phyloP scores from a whole-genome alignment of 1,140 invertebrate genomes.

The Psilanteris sp. region DNA sequence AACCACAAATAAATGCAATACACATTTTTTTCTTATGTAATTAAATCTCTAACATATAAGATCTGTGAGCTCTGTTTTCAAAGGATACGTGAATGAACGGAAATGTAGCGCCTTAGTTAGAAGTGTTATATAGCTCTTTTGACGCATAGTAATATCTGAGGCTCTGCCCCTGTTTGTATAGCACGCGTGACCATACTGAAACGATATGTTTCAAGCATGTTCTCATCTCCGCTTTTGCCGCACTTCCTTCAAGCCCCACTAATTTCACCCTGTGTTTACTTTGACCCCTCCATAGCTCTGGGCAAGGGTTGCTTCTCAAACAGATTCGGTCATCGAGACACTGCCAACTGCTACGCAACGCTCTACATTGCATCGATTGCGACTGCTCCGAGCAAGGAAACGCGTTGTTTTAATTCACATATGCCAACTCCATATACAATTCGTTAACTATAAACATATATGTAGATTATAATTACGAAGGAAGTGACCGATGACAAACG shows the following conservation, averaged over 20 bases:
- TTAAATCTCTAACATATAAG: conserved; percentile 15
- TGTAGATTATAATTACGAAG: conserved; percentile 32
- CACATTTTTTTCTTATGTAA: conserved; percentile 35
- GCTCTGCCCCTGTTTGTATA: conserved; percentile 74
- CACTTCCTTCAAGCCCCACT: conserved; percentile 60
- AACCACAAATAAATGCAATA: too few relatives aligned
- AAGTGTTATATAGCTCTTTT: conserved; percentile 55
- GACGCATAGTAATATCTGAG: conserved; percentile 73
- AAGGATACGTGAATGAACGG: conserved; percentile 33
- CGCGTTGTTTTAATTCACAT: conserved; percentile 47
- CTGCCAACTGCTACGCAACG: conserved; percentile 59
- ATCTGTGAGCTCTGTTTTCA: conserved; percentile 1
- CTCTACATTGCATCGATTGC: conserved; percentile 56
- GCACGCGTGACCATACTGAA: conserved; percentile 75
- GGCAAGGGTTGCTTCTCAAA: conserved; percentile 76
- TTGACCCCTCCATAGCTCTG: conserved; percentile 69
- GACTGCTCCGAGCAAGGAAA: conserved; percentile 30
- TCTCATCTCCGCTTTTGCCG: conserved; percentile 68
- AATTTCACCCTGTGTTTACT: conserved; percentile 73
- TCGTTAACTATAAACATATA: conserved; percentile 4
- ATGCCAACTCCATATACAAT: conserved; percentile 17
- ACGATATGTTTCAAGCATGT: conserved; percentile 75
- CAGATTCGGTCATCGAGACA: conserved; percentile 75
- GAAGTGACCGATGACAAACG: conserved; percentile 18
- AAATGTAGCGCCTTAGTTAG: conserved; percentile 21